Evolutionary conservation across 2,113 vertebrate genomes (phyloP), one percentile per base, ranked within the genome.

Genomic region (Baryphthengus martii): DNA sequence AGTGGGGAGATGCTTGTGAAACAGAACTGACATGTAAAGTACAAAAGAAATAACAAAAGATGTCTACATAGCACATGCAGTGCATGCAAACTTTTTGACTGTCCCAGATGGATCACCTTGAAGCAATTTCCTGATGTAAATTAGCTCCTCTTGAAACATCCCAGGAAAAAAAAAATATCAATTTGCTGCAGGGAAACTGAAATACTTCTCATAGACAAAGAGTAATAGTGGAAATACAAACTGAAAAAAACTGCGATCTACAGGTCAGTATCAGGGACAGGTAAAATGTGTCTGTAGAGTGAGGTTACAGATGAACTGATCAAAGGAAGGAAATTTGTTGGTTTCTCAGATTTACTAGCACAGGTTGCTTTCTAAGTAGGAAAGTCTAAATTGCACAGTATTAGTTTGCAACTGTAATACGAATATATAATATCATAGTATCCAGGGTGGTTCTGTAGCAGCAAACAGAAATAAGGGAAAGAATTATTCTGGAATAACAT

Each of bases 51-150:
- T 62, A 52, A 35, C 9, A 66, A 59, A 71, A 63, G 62, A 61
- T 9, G 10, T 66, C 45, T 50, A 52, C 33, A 40, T 7, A 76
- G n/a, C 71, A 53, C 65, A 68, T 18, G 56, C 11, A 56, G 47
- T 86, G 24, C 37, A 42, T 49, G 49, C 47, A 55, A 63, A 52
- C n/a, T 67, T 96, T 86, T 63, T 81, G 47, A 77, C n/a, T 94
- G 72, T 49, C 47, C 47, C 44, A 56, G 82, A 86, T 37, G 40
- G 76, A 86, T 93, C 72, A 86, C 82, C 52, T 90, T 90, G 56
- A 92, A 92, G 76, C 55, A 95, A 80, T 95, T 94, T 88, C 83
- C 85, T 94, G 42, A 95, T 68, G 55, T 71, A 94, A 92, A 96
- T 93, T 71, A 78, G 19, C n/a, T 93, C 42, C 50, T 50, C 63